A percentile compares a stretch with the other conserved stretches of the same genome.
phyloP scores from a whole-genome alignment of 2,113 vertebrate species.

The Pelecanus crispus region DNA sequence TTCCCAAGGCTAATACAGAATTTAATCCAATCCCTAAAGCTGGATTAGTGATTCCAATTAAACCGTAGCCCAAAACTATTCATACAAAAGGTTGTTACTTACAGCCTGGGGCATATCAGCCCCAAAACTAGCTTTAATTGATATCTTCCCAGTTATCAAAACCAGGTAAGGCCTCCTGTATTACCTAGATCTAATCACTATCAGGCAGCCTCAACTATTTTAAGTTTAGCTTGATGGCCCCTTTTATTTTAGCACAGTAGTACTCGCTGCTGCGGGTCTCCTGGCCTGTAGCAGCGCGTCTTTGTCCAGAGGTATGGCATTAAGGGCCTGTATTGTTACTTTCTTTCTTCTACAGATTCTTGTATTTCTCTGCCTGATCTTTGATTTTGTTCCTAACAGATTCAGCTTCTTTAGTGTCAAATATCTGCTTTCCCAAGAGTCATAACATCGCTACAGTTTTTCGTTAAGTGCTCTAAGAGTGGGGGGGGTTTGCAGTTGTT shows the following conservation, averaged over 20 bases:
- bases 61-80: not conserved
- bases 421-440: not conserved
- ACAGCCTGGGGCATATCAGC: not conserved
- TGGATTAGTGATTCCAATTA: not conserved
- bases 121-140: not conserved
- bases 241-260: not conserved
- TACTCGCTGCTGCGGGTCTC: not conserved
- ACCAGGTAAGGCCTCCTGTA: not conserved
- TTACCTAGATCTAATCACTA: not conserved
- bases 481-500: not conserved
- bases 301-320: not conserved
- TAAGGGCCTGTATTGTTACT: not conserved
- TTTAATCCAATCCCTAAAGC: not conserved
- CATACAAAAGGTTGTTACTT: not conserved
- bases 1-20: not conserved
- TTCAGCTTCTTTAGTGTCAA: not conserved
- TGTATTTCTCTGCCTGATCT: not conserved
- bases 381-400: not conserved
- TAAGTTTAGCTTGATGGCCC: not conserved
- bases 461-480: not conserved
- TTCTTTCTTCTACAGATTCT: not conserved
- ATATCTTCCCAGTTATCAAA: not conserved
- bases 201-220: not conserved
- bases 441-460: not conserved
- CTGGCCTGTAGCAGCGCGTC: not conserved